Conservation (phyloP, 2,113 vertebrate species). For the Gorilla gorilla region DNA sequence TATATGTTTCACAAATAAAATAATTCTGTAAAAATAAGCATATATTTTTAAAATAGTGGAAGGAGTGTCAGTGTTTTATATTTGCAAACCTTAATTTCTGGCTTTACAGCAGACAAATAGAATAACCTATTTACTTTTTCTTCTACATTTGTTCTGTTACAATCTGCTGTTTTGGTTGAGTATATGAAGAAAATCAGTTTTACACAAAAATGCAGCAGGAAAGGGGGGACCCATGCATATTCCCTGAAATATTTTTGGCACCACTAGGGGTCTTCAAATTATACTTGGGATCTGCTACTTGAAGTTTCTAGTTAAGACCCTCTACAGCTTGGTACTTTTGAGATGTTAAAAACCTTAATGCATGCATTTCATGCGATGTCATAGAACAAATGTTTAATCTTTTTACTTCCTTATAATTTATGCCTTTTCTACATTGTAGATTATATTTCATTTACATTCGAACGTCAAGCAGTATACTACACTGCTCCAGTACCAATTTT, state of each 20-base stretch:
- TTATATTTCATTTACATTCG: neutral
- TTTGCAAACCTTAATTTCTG: neutral
- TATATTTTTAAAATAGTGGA: neutral
- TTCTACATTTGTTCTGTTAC: neutral
- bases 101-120: neutral
- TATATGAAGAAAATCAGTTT: neutral
- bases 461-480: neutral
- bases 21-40: neutral
- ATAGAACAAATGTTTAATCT: neutral
- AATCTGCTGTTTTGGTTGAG: neutral
- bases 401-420: neutral
- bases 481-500: neutral
- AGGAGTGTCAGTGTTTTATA: neutral
- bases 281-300: neutral
- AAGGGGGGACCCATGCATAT: accelerated
- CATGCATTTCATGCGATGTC: neutral
- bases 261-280: neutral
- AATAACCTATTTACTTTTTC: neutral
- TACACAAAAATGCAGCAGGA: accelerated
- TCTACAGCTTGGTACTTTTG: neutral
- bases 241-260: too few species aligned
- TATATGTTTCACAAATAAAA: neutral
- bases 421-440: neutral
- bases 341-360: neutral
- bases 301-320: neutral